Evolutionary conservation across 2,888 invertebrate species (phyloP).

Genomic region (Eremobia ochroleuca): DNA sequence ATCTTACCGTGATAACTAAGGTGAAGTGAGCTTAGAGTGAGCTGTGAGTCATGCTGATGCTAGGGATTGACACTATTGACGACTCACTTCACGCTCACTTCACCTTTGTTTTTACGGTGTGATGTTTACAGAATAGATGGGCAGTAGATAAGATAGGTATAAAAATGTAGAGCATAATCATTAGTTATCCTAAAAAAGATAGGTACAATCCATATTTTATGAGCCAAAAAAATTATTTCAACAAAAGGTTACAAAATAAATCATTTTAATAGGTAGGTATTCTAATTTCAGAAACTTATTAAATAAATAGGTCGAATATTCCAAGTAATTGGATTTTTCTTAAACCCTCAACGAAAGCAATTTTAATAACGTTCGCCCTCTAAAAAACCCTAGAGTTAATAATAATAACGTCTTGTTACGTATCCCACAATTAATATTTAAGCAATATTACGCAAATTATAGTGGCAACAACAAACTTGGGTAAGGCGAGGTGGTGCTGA

Average conservation of each 20-base stretch:
- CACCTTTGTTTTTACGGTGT: too few relatives aligned
- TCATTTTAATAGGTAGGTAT: too few relatives aligned
- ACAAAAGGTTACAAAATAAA: not conserved
- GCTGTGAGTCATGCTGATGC: too few relatives aligned
- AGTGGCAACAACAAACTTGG: constrained; percentile 9
- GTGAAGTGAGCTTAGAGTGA: too few relatives aligned
- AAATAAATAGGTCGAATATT: constrained; percentile 3
- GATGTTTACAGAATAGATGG: too few relatives aligned
- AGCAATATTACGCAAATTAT: constrained; percentile 49
- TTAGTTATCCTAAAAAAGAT: too few relatives aligned
- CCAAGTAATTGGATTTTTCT: not conserved
- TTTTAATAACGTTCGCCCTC: constrained; percentile 1
- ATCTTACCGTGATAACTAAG: too few relatives aligned
- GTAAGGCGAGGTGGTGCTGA: constrained; percentile 9
- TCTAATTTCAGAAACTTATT: not conserved
- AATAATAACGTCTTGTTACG: constrained; percentile 19
- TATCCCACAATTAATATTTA: constrained; percentile 53
- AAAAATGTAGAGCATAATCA: too few relatives aligned
- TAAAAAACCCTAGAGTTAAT: not conserved
- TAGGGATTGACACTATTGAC: too few relatives aligned
- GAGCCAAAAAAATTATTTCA: not conserved
- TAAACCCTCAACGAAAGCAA: not conserved
- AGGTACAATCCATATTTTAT: too few relatives aligned
- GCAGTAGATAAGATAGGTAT: too few relatives aligned
- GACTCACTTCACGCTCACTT: too few relatives aligned